These are phyloP conservation scores for Balaeniceps rex DNA, from an alignment of 2,113 vertebrate genomes.

Conservation along the genomic window DNA sequence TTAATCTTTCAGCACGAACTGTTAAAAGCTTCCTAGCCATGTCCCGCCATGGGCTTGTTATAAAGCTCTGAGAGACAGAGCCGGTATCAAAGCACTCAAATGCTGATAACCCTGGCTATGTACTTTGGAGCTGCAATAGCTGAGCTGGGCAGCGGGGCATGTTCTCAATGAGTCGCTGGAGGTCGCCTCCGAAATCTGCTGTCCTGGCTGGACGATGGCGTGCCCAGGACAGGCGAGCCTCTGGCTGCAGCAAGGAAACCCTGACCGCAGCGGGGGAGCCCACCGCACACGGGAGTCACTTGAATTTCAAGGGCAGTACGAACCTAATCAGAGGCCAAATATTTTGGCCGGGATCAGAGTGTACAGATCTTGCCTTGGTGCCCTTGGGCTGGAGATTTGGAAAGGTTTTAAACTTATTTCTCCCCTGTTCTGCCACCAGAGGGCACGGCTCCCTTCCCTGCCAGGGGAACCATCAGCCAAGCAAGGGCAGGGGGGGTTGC, in stretches of 20 bases:
- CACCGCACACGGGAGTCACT: rapidly evolving
- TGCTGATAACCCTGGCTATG: background rate
- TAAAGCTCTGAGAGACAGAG: background rate
- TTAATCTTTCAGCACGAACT: background rate
- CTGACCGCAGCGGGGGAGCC: background rate
- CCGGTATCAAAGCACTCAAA: rapidly evolving
- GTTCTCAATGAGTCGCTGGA: background rate
- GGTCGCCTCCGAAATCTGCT: background rate
- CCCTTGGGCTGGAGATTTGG: background rate
- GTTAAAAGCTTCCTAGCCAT: background rate
- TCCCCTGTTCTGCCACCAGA: conserved; percentile 4
- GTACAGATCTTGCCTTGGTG: background rate
- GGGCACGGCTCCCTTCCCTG: background rate
- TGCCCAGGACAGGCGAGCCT: background rate
- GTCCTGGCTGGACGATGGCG: background rate
- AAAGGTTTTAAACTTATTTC: background rate
- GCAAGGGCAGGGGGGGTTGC: background rate
- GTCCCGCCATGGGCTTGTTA: rapidly evolving
- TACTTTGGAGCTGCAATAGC: background rate
- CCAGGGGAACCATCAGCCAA: background rate
- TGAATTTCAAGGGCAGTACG: background rate
- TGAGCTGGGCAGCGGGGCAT: background rate
- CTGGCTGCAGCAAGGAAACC: background rate
- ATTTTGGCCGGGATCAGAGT: background rate
- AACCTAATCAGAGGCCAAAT: background rate